Conservation (phyloP, 2,888 invertebrate species). For the Ennomos quercinarius region DNA sequence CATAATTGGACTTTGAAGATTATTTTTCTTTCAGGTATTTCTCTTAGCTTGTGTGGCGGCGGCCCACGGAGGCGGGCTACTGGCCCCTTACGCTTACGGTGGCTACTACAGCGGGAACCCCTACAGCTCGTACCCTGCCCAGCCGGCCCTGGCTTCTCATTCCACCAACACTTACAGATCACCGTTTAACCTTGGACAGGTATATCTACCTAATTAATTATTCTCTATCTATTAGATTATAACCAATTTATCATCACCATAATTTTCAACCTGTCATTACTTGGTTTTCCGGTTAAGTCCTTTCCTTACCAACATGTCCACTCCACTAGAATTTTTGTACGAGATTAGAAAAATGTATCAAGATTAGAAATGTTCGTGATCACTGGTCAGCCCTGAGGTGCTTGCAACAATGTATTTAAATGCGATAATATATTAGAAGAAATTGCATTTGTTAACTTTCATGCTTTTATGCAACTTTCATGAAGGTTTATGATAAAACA, state of each 20-base stretch:
- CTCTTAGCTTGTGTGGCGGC: constrained; percentile 62
- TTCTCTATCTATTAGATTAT: too few relatives aligned
- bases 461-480: too few relatives aligned
- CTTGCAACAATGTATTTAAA: too few relatives aligned
- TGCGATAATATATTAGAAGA: too few relatives aligned
- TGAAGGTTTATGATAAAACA: too few relatives aligned
- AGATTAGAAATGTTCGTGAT: too few relatives aligned
- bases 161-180: constrained; percentile 86
- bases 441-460: too few relatives aligned
- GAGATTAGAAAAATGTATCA: too few relatives aligned
- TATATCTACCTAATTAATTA: constrained; percentile 50
- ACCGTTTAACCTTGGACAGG: constrained; percentile 89
- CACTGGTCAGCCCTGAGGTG: too few relatives aligned
- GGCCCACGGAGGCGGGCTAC: constrained; percentile 59
- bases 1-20: neutral
- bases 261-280: neutral
- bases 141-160: constrained; percentile 83
- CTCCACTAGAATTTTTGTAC: too few relatives aligned
- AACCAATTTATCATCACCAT: neutral
- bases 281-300: too few relatives aligned
- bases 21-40: constrained; percentile 53
- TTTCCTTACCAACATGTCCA: too few relatives aligned
- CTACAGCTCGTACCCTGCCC: constrained; percentile 73
- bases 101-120: constrained; percentile 75
- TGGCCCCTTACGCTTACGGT: constrained; percentile 64